Evolutionary conservation across 53 echinoderm and acorn worm species (phyloP).

Genomic region (Holothuria leucospilota): DNA sequence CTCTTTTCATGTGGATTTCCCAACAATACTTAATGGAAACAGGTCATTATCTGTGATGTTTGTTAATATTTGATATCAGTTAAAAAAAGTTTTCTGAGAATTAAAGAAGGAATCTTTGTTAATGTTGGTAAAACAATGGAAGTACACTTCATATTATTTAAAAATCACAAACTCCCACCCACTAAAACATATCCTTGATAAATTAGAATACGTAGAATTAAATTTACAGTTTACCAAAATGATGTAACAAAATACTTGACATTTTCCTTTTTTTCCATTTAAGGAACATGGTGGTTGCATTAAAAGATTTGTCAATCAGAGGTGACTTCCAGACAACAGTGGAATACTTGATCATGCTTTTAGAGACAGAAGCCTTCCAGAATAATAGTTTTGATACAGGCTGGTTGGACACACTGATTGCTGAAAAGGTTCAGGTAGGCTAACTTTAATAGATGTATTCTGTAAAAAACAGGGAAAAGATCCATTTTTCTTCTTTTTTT

Average conservation of each 20-base stretch:
- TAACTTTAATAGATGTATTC: not conserved
- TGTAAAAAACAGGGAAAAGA: no score
- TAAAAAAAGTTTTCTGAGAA: no score
- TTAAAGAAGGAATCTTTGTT: no score
- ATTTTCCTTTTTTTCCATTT: not conserved
- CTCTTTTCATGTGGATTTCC: no score
- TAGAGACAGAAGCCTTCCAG: slow-evolving; percentile 93
- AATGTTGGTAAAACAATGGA: no score
- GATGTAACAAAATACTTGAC: not conserved
- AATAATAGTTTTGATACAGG: slow-evolving; percentile 88
- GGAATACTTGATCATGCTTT: slow-evolving; percentile 93
- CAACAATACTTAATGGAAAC: no score
- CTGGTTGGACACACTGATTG: slow-evolving; percentile 92
- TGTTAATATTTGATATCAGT: no score
- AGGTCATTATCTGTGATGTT: no score
- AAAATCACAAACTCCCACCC: no score
- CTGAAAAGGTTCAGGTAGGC: slow-evolving; percentile 93
- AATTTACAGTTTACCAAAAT: not conserved
- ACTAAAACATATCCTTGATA: no score
- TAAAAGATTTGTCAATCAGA: slow-evolving; percentile 96
- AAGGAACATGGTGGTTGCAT: slow-evolving; percentile 97
- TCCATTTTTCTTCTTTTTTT: not conserved
- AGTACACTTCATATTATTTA: no score
- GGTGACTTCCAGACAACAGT: slow-evolving; percentile 98
- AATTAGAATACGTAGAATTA: no score